A percentile compares a stretch with the other conserved stretches of the same genome.
These are phyloP conservation scores for Myanophis thanlyinensis DNA, from an alignment of 2,113 vertebrate genomes.

Conservation along the genomic window DNA sequence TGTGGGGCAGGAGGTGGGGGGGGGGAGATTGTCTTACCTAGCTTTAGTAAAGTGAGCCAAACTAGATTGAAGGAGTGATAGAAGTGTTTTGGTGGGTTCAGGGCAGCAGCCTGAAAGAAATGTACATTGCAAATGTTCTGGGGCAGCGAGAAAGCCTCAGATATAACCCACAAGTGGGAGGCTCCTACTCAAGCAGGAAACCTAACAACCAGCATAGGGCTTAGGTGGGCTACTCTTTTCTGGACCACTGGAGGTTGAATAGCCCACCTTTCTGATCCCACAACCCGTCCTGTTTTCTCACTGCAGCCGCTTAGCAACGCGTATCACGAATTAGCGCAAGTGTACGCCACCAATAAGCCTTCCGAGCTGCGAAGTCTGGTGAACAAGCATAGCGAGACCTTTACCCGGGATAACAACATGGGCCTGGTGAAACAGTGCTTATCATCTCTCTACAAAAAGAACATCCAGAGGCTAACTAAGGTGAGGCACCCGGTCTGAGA, in stretches of 20 bases:
- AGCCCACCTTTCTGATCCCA: background rate
- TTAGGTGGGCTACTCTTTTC: background rate
- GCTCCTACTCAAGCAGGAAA: background rate
- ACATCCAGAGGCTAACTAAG: constrained; percentile 99
- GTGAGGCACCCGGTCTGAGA: constrained; percentile 60
- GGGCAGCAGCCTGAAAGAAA: background rate
- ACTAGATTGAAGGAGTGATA: background rate
- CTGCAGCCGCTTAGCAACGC: constrained; percentile 95
- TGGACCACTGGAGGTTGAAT: background rate
- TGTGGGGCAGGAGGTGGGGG: background rate
- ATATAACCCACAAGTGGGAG: background rate
- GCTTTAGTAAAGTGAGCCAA: background rate
- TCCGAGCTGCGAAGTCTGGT: constrained; percentile 89
- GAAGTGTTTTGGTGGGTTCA: background rate
- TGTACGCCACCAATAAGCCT: constrained; percentile 96
- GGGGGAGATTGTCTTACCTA: background rate
- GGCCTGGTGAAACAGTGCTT: constrained; percentile 97
- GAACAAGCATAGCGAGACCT: constrained; percentile 93
- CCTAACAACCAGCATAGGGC: background rate
- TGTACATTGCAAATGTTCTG: background rate
- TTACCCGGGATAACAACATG: constrained; percentile 93
- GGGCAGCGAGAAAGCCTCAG: background rate
- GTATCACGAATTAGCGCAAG: constrained; percentile 96
- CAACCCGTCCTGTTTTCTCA: constrained; percentile 15
- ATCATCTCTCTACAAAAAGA: constrained; percentile 99